Percentiles rank a stretch among this genome's conserved stretches.
Conservation (phyloP, 1,140 invertebrate species). For the Lanistes nyassanus region DNA sequence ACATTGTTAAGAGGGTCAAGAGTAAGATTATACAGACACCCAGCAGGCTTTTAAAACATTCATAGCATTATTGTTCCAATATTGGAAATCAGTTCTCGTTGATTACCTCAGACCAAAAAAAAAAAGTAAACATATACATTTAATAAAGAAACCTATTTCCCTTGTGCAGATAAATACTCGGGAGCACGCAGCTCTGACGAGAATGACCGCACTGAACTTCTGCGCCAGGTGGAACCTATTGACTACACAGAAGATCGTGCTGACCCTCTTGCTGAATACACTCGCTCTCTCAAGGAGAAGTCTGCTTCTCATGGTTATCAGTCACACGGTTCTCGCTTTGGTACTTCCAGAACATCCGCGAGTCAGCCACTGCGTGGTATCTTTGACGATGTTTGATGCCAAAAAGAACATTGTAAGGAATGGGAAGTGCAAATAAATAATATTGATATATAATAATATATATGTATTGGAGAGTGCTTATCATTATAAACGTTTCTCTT, state of each 20-base stretch:
- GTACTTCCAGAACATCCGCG: slow-evolving; percentile 30
- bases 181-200: slow-evolving; percentile 67
- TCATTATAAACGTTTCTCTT: too few relatives aligned
- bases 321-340: slow-evolving; percentile 18
- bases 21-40: too few relatives aligned
- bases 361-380: slow-evolving; percentile 77
- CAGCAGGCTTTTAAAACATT: not conserved
- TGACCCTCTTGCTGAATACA: slow-evolving; percentile 36
- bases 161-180: slow-evolving; percentile 41
- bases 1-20: too few relatives aligned
- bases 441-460: too few relatives aligned
- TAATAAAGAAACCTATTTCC: slow-evolving; percentile 1
- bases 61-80: too few relatives aligned
- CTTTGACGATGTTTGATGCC: slow-evolving; percentile 82
- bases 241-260: slow-evolving; percentile 69
- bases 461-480: too few relatives aligned
- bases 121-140: not conserved
- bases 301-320: slow-evolving; percentile 13
- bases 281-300: not conserved
- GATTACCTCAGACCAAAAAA: too few relatives aligned
- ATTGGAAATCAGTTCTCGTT: too few relatives aligned
- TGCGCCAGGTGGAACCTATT: slow-evolving; percentile 74
- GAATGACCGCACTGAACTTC: slow-evolving; percentile 73
- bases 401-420: too few relatives aligned
- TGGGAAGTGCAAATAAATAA: too few relatives aligned